Conservation (phyloP, 2,888 invertebrate species). For the Xylota segnis region DNA sequence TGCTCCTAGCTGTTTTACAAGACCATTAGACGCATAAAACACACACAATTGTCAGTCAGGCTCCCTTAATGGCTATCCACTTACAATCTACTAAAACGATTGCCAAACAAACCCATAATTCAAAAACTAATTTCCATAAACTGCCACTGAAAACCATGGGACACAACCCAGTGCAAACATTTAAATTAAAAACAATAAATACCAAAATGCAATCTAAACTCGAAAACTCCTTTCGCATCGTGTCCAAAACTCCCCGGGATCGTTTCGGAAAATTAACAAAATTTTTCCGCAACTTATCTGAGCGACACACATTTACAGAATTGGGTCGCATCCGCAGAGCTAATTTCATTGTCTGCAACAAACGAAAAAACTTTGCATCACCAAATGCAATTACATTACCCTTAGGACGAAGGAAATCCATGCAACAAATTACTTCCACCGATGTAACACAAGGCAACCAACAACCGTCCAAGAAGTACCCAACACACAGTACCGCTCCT, state of each 20-base stretch:
- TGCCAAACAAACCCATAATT: constrained; percentile 44
- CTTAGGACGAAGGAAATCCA: constrained; percentile 67
- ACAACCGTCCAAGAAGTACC: constrained; percentile 62
- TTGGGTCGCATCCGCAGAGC: constrained; percentile 75
- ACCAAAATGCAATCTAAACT: constrained; percentile 70
- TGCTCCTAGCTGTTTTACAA: too few relatives aligned
- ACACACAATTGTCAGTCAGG: too few relatives aligned
- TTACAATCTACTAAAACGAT: constrained; percentile 11
- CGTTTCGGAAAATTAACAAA: constrained; percentile 74
- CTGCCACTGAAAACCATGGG: constrained; percentile 58
- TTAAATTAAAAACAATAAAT: constrained; percentile 74
- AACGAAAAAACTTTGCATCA: constrained; percentile 61
- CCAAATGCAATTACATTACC: constrained; percentile 76
- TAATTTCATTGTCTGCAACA: constrained; percentile 73
- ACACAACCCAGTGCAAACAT: constrained; percentile 43
- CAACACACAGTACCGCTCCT: constrained; percentile 5
- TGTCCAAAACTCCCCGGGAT: constrained; percentile 51
- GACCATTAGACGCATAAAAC: too few relatives aligned
- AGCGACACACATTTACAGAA: constrained; percentile 60
- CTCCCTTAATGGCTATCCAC: neutral
- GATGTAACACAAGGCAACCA: constrained; percentile 72
- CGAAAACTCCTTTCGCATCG: constrained; percentile 38
- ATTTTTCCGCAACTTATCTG: constrained; percentile 69
- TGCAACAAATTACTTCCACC: constrained; percentile 74
- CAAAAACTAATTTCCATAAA: constrained; percentile 72